Evolutionary conservation across 2,113 vertebrate genomes (phyloP).

Genomic region (Noturus placidus): DNA sequence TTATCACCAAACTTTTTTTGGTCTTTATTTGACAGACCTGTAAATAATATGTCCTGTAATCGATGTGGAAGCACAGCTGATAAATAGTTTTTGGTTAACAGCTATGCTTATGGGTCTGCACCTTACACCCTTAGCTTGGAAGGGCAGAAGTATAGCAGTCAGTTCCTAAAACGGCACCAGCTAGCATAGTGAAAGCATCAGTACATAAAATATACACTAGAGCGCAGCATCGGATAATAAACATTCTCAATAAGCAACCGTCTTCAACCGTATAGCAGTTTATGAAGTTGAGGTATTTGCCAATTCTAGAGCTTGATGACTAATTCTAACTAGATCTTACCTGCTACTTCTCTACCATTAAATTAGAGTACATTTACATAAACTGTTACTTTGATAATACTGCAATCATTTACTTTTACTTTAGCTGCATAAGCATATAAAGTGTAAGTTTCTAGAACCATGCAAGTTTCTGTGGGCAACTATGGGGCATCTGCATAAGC

Average conservation of each 20-base stretch:
- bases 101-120: neutral
- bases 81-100: neutral
- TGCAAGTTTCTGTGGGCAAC: neutral
- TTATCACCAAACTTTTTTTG: too few species aligned
- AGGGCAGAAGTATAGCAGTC: neutral
- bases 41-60: too few species aligned
- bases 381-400: neutral
- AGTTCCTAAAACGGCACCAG: neutral
- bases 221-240: constrained; percentile 38
- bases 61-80: too few species aligned
- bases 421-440: neutral
- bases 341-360: neutral
- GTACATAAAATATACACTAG: constrained; percentile 31
- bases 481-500: too few species aligned
- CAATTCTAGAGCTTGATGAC: neutral
- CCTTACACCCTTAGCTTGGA: neutral
- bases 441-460: neutral
- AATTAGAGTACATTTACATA: neutral
- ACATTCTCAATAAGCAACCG: neutral
- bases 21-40: too few species aligned
- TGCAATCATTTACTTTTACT: neutral
- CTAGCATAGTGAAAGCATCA: neutral
- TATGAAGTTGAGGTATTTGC: neutral
- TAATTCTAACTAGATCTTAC: too few species aligned
- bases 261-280: neutral